These are phyloP conservation scores for Dendropsophus ebraccatus DNA, from an alignment of 2,113 vertebrate species.

Conservation along the genomic window DNA sequence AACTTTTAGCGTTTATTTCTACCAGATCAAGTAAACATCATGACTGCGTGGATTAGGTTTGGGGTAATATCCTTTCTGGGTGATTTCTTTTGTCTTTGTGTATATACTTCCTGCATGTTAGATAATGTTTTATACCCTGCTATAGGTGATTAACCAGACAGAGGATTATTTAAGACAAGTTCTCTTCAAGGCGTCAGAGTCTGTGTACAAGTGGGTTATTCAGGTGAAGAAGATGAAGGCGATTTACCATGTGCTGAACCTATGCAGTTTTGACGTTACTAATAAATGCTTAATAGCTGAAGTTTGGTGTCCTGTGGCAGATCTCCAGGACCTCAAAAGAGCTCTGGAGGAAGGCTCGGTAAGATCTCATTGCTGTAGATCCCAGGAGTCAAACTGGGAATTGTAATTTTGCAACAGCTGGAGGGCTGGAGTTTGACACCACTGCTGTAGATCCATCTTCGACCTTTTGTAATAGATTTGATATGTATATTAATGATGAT, in stretches of 20 bases:
- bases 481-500: background rate
- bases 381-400: too few relatives aligned
- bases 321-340: conserved; percentile 80
- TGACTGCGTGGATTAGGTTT: too few relatives aligned
- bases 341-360: conserved; percentile 93
- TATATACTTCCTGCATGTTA: background rate
- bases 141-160: conserved; percentile 89
- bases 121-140: background rate
- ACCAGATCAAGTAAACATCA: too few relatives aligned
- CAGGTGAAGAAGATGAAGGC: conserved; percentile 99
- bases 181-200: conserved; percentile 89
- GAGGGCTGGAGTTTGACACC: too few relatives aligned
- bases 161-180: conserved; percentile 94
- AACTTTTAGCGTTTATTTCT: too few relatives aligned
- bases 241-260: conserved; percentile 95
- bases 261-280: conserved; percentile 96
- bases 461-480: background rate
- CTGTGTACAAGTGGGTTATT: conserved; percentile 84
- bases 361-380: conserved; percentile 68
- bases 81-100: too few relatives aligned
- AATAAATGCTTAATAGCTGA: conserved; percentile 98
- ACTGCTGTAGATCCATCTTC: too few relatives aligned
- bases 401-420: too few relatives aligned
- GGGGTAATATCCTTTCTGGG: too few relatives aligned
- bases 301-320: conserved; percentile 91